Evolutionary conservation across 2,113 vertebrate genomes (phyloP).

Genomic region (Gila orcuttii): DNA sequence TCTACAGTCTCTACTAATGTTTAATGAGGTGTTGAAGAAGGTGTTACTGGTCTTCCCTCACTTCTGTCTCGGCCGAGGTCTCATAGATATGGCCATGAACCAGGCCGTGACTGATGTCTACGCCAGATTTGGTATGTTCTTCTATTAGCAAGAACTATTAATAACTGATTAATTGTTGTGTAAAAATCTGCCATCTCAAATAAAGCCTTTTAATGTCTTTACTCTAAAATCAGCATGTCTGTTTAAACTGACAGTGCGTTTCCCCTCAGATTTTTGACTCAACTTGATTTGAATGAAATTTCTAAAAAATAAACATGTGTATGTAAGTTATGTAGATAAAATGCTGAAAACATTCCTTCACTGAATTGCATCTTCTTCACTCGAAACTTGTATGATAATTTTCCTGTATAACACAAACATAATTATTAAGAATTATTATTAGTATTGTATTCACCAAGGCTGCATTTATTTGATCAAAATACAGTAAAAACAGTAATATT

Average conservation of each 20-base stretch:
- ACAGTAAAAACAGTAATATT: background rate
- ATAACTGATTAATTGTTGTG: background rate
- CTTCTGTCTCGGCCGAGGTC: slow-evolving; percentile 95
- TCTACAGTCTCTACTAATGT: slow-evolving; percentile 81
- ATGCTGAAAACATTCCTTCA: background rate
- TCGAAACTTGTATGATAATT: background rate
- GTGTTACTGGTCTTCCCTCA: slow-evolving; percentile 90
- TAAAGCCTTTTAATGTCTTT: no score
- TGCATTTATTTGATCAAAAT: background rate
- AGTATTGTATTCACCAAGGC: background rate
- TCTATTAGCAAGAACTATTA: background rate
- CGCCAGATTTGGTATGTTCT: slow-evolving; percentile 87
- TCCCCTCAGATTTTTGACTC: background rate
- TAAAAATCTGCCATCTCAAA: background rate
- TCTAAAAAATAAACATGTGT: background rate
- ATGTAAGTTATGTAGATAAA: background rate
- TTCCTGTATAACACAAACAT: background rate
- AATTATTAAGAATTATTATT: no score
- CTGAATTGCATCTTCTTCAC: background rate
- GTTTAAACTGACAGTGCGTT: background rate
- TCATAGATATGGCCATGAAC: slow-evolving; percentile 95
- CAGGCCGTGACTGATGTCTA: slow-evolving; percentile 95
- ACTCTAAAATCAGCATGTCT: background rate
- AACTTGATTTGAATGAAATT: background rate
- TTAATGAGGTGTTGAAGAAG: slow-evolving; percentile 89